These are phyloP conservation scores for Amblyteles armatorius DNA, from an alignment of 2,888 invertebrate genomes.

Conservation along the genomic window DNA sequence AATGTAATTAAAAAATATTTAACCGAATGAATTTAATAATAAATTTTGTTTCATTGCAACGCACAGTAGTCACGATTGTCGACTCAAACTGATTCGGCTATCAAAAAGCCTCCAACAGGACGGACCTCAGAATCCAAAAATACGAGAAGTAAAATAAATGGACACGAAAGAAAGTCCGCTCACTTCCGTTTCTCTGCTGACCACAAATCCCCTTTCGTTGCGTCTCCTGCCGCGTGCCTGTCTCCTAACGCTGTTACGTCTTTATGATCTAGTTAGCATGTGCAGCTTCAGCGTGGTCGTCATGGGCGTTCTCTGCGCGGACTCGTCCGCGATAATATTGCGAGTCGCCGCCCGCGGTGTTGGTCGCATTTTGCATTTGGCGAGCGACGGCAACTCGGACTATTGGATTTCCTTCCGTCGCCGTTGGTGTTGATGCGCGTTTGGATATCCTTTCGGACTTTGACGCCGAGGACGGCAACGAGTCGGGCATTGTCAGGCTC, in stretches of 20 bases:
- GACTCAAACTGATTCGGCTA: too few species aligned
- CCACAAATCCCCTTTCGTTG: neutral
- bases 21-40: too few species aligned
- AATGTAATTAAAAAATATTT: too few species aligned
- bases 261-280: neutral
- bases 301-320: neutral
- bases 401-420: constrained; percentile 80
- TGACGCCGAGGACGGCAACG: constrained; percentile 15
- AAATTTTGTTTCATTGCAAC: too few species aligned
- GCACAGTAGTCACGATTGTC: too few species aligned
- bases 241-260: neutral
- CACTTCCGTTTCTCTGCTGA: neutral
- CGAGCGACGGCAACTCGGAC: constrained; percentile 58
- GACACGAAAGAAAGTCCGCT: too few species aligned
- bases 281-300: neutral
- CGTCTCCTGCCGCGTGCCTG: neutral
- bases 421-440: constrained; percentile 61
- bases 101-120: too few species aligned
- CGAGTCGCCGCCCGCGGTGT: neutral
- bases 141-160: too few species aligned
- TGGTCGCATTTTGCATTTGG: neutral
- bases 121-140: too few species aligned
- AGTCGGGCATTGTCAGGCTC: constrained; percentile 52
- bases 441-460: constrained; percentile 57
- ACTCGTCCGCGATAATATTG: constrained; percentile 13